Evolutionary conservation across 1,140 invertebrate genomes (phyloP).

Genomic region (Palaemon carinicauda): DNA sequence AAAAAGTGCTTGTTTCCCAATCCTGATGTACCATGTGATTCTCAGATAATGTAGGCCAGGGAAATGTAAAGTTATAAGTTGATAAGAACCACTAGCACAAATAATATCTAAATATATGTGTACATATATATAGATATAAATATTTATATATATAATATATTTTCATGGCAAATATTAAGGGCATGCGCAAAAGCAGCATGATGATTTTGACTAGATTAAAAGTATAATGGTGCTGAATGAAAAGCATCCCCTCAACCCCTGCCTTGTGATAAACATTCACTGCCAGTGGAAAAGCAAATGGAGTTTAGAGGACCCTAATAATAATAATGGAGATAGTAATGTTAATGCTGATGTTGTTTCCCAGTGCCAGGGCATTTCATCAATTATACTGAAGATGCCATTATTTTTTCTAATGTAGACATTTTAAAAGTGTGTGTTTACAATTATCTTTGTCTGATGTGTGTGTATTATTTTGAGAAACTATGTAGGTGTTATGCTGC

Average conservation of each 20-base stretch:
- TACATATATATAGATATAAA: too few relatives aligned
- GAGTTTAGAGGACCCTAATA: too few relatives aligned
- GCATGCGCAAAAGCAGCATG: too few relatives aligned
- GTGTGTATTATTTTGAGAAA: not conserved
- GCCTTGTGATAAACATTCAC: conserved; percentile 54
- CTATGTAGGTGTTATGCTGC: not conserved
- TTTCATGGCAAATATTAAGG: too few relatives aligned
- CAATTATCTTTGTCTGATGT: not conserved
- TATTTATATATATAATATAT: too few relatives aligned
- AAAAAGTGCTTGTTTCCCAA: conserved; percentile 20
- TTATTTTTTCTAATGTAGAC: not conserved
- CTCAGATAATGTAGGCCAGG: not conserved
- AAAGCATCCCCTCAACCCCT: not conserved
- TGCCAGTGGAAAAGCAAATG: conserved; percentile 41
- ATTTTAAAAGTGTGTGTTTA: not conserved
- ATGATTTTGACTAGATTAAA: too few relatives aligned
- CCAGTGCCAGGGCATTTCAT: conserved; percentile 50
- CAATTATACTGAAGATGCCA: conserved; percentile 15
- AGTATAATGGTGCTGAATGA: too few relatives aligned
- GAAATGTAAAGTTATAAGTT: not conserved
- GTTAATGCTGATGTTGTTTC: conserved; percentile 27
- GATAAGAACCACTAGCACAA: not conserved
- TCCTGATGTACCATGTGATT: conserved; percentile 39
- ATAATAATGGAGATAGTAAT: conserved; percentile 19
- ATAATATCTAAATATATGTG: too few relatives aligned